These are phyloP conservation scores for Saccopteryx bilineata DNA, from an alignment of 2,113 vertebrate species.

Conservation along the genomic window DNA sequence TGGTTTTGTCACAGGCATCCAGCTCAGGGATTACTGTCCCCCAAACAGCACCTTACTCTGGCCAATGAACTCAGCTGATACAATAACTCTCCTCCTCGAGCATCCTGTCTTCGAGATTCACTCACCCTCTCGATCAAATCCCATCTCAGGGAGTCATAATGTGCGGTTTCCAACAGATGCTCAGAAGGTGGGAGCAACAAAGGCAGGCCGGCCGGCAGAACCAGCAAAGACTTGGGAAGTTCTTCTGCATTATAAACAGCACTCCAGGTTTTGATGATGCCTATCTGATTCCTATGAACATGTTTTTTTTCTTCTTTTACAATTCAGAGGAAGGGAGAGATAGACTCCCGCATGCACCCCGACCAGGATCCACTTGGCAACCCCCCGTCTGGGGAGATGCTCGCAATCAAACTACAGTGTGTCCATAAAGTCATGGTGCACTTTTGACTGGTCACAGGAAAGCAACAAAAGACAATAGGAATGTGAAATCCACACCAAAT, in stretches of 20 bases:
- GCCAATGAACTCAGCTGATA: background rate
- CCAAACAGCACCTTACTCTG: background rate
- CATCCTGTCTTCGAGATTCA: background rate
- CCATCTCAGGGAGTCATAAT: background rate
- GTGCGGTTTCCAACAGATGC: background rate
- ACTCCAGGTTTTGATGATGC: background rate
- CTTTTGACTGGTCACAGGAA: too few species aligned
- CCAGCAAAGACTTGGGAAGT: background rate
- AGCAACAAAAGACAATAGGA: too few species aligned
- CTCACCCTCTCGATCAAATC: background rate
- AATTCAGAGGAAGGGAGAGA: too few species aligned
- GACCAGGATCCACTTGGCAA: too few species aligned
- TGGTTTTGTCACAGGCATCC: background rate
- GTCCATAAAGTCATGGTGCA: too few species aligned
- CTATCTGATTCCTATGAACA: background rate
- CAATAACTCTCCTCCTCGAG: background rate
- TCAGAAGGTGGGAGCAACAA: background rate
- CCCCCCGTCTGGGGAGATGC: too few species aligned
- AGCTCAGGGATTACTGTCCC: fast-evolving
- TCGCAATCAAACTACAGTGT: too few species aligned
- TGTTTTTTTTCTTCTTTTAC: background rate
- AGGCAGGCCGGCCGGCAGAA: background rate
- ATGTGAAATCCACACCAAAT: too few species aligned
- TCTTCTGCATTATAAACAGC: background rate
- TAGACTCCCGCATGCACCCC: too few species aligned